Percentiles rank a stretch among this genome's conserved stretches.
Conservation (phyloP, 2,113 vertebrate species). For the Pseudopipra pipra region DNA sequence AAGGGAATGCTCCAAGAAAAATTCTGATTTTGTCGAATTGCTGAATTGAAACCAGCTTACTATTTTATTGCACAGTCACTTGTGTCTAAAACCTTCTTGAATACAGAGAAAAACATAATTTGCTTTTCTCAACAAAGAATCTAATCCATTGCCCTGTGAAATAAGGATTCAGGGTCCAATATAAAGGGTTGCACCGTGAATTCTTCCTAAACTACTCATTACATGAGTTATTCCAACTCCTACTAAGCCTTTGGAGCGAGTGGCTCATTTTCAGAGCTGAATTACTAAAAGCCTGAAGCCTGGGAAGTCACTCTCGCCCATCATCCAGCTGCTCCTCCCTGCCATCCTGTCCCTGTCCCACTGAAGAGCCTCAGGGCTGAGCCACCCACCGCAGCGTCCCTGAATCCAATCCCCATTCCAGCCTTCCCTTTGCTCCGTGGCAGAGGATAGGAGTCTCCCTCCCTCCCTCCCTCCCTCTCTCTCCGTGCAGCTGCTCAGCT, state of each 20-base stretch:
- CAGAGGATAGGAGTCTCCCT: background rate
- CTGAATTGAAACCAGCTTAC: background rate
- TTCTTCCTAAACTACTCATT: background rate
- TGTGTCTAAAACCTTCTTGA: background rate
- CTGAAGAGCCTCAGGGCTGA: background rate
- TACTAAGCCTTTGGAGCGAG: background rate
- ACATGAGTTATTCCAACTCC: background rate
- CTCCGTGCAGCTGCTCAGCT: constrained; percentile 10
- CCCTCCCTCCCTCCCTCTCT: background rate
- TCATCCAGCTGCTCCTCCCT: background rate
- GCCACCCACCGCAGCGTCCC: fast-evolving
- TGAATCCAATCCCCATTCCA: background rate
- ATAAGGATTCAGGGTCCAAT: background rate
- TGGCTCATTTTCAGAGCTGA: background rate
- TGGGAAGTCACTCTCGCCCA: background rate
- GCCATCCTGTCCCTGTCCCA: background rate
- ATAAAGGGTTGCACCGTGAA: fast-evolving
- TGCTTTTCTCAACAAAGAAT: background rate
- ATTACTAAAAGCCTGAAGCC: background rate
- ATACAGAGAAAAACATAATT: fast-evolving
- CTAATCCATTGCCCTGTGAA: background rate
- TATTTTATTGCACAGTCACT: background rate
- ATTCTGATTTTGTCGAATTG: background rate
- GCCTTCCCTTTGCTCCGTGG: fast-evolving
- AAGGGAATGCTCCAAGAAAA: background rate